A percentile compares a stretch with the other conserved stretches of the same genome.
phyloP scores from a whole-genome alignment of 2,113 vertebrate species.

The Leuciscus idus region DNA sequence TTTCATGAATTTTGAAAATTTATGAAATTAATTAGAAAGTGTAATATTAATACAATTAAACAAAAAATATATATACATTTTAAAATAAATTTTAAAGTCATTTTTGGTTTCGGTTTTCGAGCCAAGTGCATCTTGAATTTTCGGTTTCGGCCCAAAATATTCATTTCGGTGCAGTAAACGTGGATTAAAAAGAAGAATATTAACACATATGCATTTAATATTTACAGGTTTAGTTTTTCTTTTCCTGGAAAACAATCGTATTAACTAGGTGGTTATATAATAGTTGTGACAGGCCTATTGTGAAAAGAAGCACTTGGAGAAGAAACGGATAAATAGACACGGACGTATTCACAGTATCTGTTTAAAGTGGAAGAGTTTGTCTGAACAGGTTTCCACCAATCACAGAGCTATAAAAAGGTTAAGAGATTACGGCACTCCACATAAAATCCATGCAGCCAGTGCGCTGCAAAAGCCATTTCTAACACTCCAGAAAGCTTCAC shows the following conservation, averaged over 20 bases:
- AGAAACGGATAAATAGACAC: neutral
- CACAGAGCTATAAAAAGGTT: neutral
- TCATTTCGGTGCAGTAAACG: neutral
- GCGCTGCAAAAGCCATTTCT: constrained; percentile 13
- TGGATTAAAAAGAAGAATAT: neutral
- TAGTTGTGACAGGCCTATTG: neutral
- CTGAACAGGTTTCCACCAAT: constrained; percentile 15
- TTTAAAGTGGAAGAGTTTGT: neutral
- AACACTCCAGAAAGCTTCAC: constrained; percentile 4
- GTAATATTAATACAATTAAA: too few species aligned
- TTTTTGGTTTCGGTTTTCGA: too few species aligned
- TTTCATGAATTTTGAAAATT: too few species aligned
- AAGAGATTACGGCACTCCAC: constrained; percentile 20
- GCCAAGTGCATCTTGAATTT: too few species aligned
- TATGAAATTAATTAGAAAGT: too few species aligned
- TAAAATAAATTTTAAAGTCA: too few species aligned
- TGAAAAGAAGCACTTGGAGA: neutral
- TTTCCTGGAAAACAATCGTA: neutral
- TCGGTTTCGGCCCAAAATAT: too few species aligned
- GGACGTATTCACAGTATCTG: neutral
- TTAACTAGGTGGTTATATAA: neutral
- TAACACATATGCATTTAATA: neutral
- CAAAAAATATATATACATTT: too few species aligned
- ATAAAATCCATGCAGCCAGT: constrained; percentile 1
- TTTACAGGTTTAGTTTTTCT: neutral